phyloP scores from a whole-genome alignment of 37 sponge, comb jelly and placozoan genomes.

The Halichondria panicea region DNA sequence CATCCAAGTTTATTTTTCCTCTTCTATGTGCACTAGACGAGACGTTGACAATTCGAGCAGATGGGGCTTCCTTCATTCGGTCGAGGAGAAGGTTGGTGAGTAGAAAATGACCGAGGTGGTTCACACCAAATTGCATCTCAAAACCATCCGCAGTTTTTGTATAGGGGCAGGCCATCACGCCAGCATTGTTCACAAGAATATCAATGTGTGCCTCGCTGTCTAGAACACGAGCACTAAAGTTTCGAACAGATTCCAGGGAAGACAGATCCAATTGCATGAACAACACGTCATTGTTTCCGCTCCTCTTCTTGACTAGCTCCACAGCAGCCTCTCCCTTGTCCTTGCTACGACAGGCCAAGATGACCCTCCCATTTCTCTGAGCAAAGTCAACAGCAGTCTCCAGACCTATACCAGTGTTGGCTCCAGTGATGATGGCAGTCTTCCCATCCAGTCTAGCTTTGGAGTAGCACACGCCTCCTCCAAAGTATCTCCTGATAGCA shows the following conservation, averaged over 20 bases:
- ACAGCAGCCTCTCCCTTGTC: slow-evolving; percentile 65
- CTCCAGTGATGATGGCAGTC: slow-evolving; percentile 87
- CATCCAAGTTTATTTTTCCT: slow-evolving; percentile 41
- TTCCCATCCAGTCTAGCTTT: slow-evolving; percentile 65
- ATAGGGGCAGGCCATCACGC: slow-evolving; percentile 39
- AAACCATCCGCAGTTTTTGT: slow-evolving; percentile 57
- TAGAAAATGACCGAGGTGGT: slow-evolving; percentile 71
- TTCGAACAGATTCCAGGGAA: slow-evolving; percentile 59
- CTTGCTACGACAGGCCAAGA: slow-evolving; percentile 75
- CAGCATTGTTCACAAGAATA: slow-evolving; percentile 87
- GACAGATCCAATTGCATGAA: slow-evolving; percentile 72
- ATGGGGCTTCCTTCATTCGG: slow-evolving; percentile 57
- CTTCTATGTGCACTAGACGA: slow-evolving; percentile 50
- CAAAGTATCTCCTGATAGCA: neutral
- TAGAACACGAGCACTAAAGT: slow-evolving; percentile 63
- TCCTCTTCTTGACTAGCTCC: slow-evolving; percentile 35
- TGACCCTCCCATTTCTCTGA: slow-evolving; percentile 71
- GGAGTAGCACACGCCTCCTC: slow-evolving; percentile 56
- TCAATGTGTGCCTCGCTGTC: slow-evolving; percentile 54
- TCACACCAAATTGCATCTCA: slow-evolving; percentile 59
- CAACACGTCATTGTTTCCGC: slow-evolving; percentile 40
- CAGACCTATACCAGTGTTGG: slow-evolving; percentile 81
- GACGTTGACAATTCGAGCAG: slow-evolving; percentile 74
- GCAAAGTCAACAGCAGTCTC: slow-evolving; percentile 85
- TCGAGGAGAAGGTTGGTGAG: slow-evolving; percentile 65